These are phyloP conservation scores for Rhinoraja longicauda DNA, from an alignment of 2,797 vertebrate species.

Conservation along the genomic window DNA sequence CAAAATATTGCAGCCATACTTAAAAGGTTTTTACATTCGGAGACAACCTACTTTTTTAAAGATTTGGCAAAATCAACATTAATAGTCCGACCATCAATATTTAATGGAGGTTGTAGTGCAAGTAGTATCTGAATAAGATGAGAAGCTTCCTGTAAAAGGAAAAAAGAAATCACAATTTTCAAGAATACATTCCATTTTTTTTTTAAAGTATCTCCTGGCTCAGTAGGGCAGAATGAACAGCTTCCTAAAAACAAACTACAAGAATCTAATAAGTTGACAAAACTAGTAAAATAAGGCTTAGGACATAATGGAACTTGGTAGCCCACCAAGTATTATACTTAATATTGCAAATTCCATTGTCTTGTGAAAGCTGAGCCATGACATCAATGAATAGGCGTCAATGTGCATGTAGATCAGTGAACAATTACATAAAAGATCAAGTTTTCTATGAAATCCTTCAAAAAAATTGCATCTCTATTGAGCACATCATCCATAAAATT, in stretches of 20 bases:
- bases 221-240: background rate
- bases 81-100: conserved; percentile 79
- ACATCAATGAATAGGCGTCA: background rate
- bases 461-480: background rate
- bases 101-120: conserved; percentile 76
- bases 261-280: background rate
- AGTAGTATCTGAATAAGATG: conserved; percentile 82
- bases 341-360: background rate
- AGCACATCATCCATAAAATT: background rate
- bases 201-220: background rate
- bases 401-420: background rate
- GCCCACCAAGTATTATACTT: background rate
- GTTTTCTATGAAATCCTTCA: background rate
- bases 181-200: background rate
- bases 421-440: background rate
- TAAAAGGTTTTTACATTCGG: background rate
- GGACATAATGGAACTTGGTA: background rate
- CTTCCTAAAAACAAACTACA: background rate
- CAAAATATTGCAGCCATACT: background rate
- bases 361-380: background rate
- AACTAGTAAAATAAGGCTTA: background rate
- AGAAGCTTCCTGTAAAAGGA: conserved; percentile 74
- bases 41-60: conserved; percentile 83
- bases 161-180: background rate
- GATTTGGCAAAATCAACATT: conserved; percentile 92